Evolutionary conservation across 2,888 invertebrate genomes (phyloP).

Genomic region (Phortica magna): DNA sequence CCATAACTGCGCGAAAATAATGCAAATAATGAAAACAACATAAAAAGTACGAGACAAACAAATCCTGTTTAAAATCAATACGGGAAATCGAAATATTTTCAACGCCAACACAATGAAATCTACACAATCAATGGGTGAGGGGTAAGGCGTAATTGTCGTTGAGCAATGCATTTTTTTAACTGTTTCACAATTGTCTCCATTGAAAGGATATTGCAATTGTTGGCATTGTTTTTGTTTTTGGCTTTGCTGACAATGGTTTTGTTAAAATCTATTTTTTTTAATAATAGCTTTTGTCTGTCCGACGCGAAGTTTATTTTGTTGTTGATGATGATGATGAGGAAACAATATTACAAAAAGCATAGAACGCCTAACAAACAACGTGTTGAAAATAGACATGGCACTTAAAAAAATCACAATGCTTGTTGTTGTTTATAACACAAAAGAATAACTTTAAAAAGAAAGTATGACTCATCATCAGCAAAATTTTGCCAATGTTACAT

Average conservation of each 20-base stretch:
- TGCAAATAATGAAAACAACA: neutral
- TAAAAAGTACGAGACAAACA: neutral
- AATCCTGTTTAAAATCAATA: constrained; percentile 11
- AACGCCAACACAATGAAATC: neutral
- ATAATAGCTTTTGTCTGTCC: constrained; percentile 38
- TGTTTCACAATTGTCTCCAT: neutral
- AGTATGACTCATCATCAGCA: neutral
- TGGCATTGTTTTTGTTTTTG: constrained; percentile 48
- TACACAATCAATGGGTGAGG: neutral
- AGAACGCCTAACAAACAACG: constrained; percentile 25
- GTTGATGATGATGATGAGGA: constrained; percentile 2
- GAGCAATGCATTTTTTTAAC: neutral
- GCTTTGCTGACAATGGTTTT: constrained; percentile 45
- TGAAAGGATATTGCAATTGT: neutral
- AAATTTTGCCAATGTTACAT: neutral
- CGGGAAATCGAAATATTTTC: constrained; percentile 16
- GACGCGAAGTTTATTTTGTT: constrained; percentile 10
- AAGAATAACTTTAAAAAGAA: constrained; percentile 38
- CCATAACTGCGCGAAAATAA: constrained; percentile 16
- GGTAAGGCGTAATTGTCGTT: neutral
- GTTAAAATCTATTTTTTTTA: constrained; percentile 33
- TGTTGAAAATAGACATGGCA: constrained; percentile 50
- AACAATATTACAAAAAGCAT: constrained; percentile 14
- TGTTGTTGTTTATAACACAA: constrained; percentile 38
- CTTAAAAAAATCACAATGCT: constrained; percentile 59